phyloP scores from a whole-genome alignment of 2,888 invertebrate genomes.

The Actias luna region DNA sequence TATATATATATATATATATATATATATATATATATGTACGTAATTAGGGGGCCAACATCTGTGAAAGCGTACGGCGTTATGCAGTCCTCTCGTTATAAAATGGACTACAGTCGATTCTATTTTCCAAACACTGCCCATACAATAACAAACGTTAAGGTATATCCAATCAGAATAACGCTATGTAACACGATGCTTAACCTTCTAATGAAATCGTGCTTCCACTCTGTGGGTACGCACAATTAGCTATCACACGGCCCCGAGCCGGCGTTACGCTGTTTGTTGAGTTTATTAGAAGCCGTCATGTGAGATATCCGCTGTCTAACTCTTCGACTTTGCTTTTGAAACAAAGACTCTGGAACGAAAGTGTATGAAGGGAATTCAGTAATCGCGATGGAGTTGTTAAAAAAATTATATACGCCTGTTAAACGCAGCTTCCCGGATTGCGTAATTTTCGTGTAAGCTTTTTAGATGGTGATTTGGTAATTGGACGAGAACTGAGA shows the following conservation, averaged over 20 bases:
- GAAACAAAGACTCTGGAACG: not conserved
- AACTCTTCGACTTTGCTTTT: not conserved
- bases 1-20: no score
- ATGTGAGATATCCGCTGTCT: conserved; percentile 1
- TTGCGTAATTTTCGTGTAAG: no score
- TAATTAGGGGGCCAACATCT: no score
- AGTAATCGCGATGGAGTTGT: not conserved
- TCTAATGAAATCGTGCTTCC: not conserved
- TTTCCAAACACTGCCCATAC: not conserved
- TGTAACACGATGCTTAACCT: not conserved
- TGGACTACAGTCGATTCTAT: not conserved
- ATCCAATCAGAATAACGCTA: not conserved
- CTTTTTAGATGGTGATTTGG: no score
- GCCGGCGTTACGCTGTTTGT: not conserved
- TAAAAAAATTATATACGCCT: not conserved
- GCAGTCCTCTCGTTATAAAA: no score
- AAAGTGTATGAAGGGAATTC: not conserved
- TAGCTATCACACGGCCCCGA: not conserved
- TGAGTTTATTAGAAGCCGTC: not conserved
- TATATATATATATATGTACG: no score
- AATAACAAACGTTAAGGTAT: not conserved
- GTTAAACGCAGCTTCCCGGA: no score
- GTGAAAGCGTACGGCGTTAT: no score
- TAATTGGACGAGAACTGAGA: no score
- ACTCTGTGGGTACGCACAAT: not conserved